A percentile compares a stretch with the other conserved stretches of the same genome.
Evolutionary conservation across 2,797 vertebrate species (phyloP).

Genomic region (Enteromius paludinosus): DNA sequence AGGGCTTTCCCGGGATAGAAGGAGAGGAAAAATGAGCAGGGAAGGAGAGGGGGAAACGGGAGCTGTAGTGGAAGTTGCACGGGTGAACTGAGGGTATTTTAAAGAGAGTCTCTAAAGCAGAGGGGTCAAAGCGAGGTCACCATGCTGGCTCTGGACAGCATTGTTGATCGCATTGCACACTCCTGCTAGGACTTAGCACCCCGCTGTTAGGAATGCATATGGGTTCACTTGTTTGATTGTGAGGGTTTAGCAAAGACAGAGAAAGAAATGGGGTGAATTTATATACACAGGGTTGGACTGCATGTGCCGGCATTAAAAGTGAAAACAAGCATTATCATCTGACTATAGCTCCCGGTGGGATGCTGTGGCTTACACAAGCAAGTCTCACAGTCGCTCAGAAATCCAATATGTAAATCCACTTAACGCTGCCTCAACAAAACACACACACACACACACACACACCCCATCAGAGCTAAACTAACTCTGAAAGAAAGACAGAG

Average conservation of each 20-base stretch:
- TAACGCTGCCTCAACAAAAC: conserved; percentile 66
- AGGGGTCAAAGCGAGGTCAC: conserved; percentile 71
- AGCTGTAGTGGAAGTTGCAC: neutral
- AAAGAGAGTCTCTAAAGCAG: conserved; percentile 59
- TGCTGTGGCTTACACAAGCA: conserved; percentile 71
- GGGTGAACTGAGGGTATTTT: conserved; percentile 66
- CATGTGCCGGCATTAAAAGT: conserved; percentile 71
- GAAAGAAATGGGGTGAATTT: conserved; percentile 39
- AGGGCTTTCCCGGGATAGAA: conserved; percentile 61
- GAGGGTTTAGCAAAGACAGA: conserved; percentile 24
- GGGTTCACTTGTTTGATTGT: conserved; percentile 30
- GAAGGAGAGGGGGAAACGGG: conserved; percentile 21
- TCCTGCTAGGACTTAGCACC: conserved; percentile 55
- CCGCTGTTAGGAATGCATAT: conserved; percentile 23
- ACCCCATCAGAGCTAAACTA: conserved; percentile 43
- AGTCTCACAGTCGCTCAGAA: conserved; percentile 69
- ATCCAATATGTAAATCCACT: conserved; percentile 84
- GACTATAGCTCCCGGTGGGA: conserved; percentile 76
- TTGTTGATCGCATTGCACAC: conserved; percentile 72
- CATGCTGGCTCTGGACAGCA: conserved; percentile 66
- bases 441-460: conserved; percentile 32
- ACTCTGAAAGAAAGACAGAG: conserved; percentile 52
- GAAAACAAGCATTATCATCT: conserved; percentile 80
- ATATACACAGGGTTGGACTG: conserved; percentile 38
- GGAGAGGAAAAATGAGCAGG: conserved; percentile 36